These are phyloP conservation scores for Eptatretus atami DNA, from an alignment of 2,797 vertebrate species.

Conservation along the genomic window DNA sequence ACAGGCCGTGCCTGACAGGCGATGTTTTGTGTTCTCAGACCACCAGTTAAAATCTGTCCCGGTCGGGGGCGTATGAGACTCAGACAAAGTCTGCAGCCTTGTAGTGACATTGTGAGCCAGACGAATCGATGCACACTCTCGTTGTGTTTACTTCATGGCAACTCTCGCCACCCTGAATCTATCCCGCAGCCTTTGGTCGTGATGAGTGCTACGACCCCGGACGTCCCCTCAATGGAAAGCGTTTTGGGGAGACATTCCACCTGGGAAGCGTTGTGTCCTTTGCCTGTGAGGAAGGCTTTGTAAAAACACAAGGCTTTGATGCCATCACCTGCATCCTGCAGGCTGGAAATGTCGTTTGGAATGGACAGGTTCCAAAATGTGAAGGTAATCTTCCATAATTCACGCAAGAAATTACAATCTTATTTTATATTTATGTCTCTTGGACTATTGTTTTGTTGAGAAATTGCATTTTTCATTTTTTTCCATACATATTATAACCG, in stretches of 20 bases:
- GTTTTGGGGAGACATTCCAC: constrained; percentile 75
- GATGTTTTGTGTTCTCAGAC: no score
- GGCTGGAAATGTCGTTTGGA: constrained; percentile 85
- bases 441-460: not conserved
- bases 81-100: no score
- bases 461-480: not conserved
- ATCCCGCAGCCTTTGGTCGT: constrained; percentile 45
- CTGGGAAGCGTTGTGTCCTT: constrained; percentile 87
- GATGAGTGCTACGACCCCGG: constrained; percentile 87
- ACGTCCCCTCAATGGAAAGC: constrained; percentile 65
- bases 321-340: constrained; percentile 73
- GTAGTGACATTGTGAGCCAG: no score
- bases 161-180: no score
- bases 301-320: constrained; percentile 68
- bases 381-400: constrained; percentile 34
- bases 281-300: constrained; percentile 73
- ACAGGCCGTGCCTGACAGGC: no score
- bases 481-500: no score
- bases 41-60: no score
- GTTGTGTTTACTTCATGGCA: no score
- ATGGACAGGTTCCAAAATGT: constrained; percentile 62
- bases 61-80: no score
- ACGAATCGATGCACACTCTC: no score
- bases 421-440: not conserved
- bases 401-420: not conserved